Evolutionary conservation across 2,888 invertebrate genomes (phyloP), one percentile per base, ranked within the genome.

Genomic region (Heliconius erato): DNA sequence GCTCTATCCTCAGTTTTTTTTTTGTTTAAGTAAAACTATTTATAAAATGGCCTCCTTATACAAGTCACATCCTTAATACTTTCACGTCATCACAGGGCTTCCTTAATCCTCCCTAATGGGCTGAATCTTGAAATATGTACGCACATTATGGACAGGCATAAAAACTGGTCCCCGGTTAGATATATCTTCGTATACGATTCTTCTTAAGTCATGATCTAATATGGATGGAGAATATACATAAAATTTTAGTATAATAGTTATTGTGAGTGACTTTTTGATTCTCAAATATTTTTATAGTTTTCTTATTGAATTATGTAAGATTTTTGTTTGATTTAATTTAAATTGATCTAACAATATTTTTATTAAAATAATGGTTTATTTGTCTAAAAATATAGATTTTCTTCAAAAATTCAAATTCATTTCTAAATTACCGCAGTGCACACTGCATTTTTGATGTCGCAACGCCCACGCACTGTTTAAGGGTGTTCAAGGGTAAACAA

Each of bases 81-180:
- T 91, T 91, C 89, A 91, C 89, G 92, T 93, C 93, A 92, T 92
- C 91, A 87, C 85, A 87, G 87, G 90, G 88, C 91, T 92, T 92
- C 92, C 92, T 87, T 94, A 94, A 94, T 92, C 94, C 92, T 87
- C 86, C 87, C 92, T 95, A 95, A 95, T 95, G 93, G 92, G 89
- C 88, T 88, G 85, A 87, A 89, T 89, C 92, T 92, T 93, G 92
- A 94, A 91, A 92, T 92, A 91, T 92, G 91, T 86, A 87, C 87
- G 90, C 92, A 92, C 93, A 92, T 93, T 91, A 92, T 87, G 88
- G 89, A 87, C 90, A 90, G 91, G 91, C 91, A 91, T 90, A 90
- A 92, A 94, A 93, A 94, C 93, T 91, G 91, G 91, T 90, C 88
- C 86, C 78, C 69, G 74, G 74, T 81, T 54, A 77, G 74, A 81